These are phyloP conservation scores for Conomelus anceps DNA, from an alignment of 2,888 invertebrate genomes.

Conservation along the genomic window DNA sequence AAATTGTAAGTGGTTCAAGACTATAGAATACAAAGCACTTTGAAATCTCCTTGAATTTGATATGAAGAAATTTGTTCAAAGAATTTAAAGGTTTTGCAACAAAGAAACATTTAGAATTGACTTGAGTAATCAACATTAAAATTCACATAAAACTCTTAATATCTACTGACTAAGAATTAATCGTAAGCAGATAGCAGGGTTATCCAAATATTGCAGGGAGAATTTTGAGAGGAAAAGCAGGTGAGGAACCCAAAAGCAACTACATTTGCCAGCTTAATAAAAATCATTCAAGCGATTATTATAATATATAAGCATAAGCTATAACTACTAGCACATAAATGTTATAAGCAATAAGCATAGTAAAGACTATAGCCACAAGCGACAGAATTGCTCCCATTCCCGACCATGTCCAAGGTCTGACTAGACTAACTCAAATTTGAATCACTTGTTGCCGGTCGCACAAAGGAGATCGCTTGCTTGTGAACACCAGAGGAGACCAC, in stretches of 20 bases:
- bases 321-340: constrained; percentile 25
- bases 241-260: constrained; percentile 29
- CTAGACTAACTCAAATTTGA: too few species aligned
- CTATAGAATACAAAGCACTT: not conserved
- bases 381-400: constrained; percentile 7
- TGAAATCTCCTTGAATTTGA: not conserved
- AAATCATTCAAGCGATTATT: constrained; percentile 14
- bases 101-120: not conserved
- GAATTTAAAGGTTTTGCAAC: not conserved
- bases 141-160: not conserved
- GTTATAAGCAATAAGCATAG: constrained; percentile 28
- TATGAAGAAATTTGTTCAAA: not conserved
- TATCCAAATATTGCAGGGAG: constrained; percentile 36
- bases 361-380: constrained; percentile 20
- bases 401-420: not conserved
- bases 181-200: constrained; percentile 36
- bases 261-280: constrained; percentile 24
- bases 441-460: not conserved
- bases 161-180: not conserved
- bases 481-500: too few species aligned
- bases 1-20: too few species aligned
- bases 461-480: not conserved
- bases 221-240: constrained; percentile 23
- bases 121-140: not conserved
- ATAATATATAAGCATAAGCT: constrained; percentile 13